Conservation (phyloP, 2,113 vertebrate species). For the Pedionomus torquatus region DNA sequence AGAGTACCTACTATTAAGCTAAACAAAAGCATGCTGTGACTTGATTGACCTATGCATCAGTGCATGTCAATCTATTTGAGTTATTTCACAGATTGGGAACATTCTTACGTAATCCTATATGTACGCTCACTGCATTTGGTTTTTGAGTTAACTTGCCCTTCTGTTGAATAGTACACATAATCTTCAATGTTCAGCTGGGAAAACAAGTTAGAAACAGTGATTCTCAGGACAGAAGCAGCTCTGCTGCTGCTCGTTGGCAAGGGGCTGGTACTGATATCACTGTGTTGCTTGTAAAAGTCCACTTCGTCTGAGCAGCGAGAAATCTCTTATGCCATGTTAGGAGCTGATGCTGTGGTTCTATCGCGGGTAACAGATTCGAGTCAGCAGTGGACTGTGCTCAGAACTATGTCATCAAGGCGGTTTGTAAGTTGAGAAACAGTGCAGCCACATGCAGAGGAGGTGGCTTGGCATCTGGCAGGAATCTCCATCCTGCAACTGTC, state of each 20-base stretch:
- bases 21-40: slow-evolving; percentile 41
- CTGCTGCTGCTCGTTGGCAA: neutral
- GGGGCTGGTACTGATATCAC: neutral
- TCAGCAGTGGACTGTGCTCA: slow-evolving; percentile 19
- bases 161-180: neutral
- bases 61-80: slow-evolving; percentile 32
- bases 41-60: slow-evolving; percentile 54
- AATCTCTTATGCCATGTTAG: neutral
- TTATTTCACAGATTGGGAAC: slow-evolving; percentile 39
- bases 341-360: neutral
- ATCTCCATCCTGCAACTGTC: slow-evolving; percentile 19
- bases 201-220: neutral
- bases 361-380: neutral
- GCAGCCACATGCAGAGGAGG: neutral
- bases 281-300: neutral
- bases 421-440: slow-evolving; percentile 16
- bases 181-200: neutral
- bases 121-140: neutral
- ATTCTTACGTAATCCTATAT: neutral
- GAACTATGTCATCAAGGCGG: neutral
- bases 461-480: slow-evolving; percentile 31
- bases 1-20: slow-evolving; percentile 16
- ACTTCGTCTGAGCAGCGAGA: neutral
- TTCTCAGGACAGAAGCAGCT: neutral
- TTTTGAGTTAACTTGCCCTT: slow-evolving; percentile 8